These are phyloP conservation scores for Drosophila dives DNA, from an alignment of 2,888 invertebrate species.

Conservation along the genomic window DNA sequence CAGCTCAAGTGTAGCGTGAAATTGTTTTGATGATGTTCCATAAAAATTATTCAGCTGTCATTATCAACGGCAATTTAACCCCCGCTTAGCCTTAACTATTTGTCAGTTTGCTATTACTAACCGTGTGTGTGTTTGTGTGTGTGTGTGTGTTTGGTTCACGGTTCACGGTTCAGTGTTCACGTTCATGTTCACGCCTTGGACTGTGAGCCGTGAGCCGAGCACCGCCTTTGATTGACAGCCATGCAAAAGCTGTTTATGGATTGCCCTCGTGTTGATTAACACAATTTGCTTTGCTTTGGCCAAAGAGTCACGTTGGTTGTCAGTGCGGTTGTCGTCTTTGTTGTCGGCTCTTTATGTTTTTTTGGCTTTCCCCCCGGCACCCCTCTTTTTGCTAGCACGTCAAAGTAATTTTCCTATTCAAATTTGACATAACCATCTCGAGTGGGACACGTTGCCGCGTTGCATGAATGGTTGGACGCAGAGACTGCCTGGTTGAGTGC, in stretches of 20 bases:
- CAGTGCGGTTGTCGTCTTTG: conserved; percentile 22
- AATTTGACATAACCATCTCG: conserved; percentile 62
- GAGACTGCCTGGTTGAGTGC: conserved; percentile 41
- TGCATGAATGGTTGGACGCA: conserved; percentile 18
- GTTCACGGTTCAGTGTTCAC: conserved; percentile 37
- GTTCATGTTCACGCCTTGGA: conserved; percentile 46
- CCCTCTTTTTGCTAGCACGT: conserved; percentile 24
- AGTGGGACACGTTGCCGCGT: conserved; percentile 37
- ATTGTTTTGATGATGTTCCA: conserved; percentile 67
- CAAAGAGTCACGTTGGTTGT: conserved; percentile 48
- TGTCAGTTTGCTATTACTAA: conserved; percentile 40
- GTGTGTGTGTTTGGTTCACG: conserved; percentile 7
- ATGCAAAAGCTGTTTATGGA: conserved; percentile 56
- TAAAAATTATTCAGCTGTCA: conserved; percentile 59
- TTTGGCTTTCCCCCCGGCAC: not conserved
- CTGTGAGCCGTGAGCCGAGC: conserved; percentile 21
- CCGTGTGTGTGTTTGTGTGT: not conserved
- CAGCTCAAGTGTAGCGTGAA: conserved; percentile 69
- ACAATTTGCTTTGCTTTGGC: conserved; percentile 60
- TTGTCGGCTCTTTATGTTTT: conserved; percentile 7
- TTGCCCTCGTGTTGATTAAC: conserved; percentile 63
- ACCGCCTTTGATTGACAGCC: conserved; percentile 60
- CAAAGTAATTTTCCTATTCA: conserved; percentile 60
- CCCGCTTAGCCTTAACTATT: conserved; percentile 59
- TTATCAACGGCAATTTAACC: conserved; percentile 65